A percentile compares a stretch with the other conserved stretches of the same genome.
These are phyloP conservation scores for Myotis daubentonii DNA, from an alignment of 2,797 vertebrate species.

Conservation along the genomic window DNA sequence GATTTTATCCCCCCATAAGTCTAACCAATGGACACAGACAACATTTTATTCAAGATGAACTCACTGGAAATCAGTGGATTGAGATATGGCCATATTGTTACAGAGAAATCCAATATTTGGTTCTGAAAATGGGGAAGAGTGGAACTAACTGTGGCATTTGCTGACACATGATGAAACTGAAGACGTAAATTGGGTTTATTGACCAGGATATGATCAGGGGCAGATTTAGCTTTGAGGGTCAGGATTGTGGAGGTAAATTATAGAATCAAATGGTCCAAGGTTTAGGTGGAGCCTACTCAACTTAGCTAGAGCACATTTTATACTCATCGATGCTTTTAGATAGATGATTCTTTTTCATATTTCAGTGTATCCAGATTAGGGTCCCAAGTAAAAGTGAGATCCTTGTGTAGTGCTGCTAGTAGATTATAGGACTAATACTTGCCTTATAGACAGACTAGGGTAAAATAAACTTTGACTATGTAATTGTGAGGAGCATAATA, in stretches of 20 bases:
- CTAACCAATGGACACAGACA: no score
- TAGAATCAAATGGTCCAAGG: slow-evolving; percentile 25
- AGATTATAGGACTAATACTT: slow-evolving; percentile 46
- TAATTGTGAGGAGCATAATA: slow-evolving; percentile 35
- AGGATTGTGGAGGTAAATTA: slow-evolving; percentile 34
- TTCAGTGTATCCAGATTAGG: slow-evolving; percentile 31
- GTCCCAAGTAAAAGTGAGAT: slow-evolving; percentile 43
- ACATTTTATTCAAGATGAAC: slow-evolving; percentile 43
- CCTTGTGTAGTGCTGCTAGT: slow-evolving; percentile 32
- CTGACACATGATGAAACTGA: slow-evolving; percentile 5
- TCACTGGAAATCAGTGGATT: slow-evolving; percentile 38
- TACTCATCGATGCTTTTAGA: slow-evolving; percentile 49
- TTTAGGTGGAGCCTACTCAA: slow-evolving; percentile 13
- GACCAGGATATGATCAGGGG: slow-evolving; percentile 10
- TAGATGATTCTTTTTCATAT: slow-evolving; percentile 27
- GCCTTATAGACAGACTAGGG: slow-evolving; percentile 43
- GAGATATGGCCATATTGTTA: neutral
- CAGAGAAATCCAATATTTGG: neutral
- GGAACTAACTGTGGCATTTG: neutral
- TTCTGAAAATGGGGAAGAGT: slow-evolving; percentile 39
- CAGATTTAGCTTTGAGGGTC: slow-evolving; percentile 37
- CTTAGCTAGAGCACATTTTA: slow-evolving; percentile 34
- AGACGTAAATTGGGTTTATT: slow-evolving; percentile 29
- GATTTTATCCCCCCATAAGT: no score
- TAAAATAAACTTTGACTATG: slow-evolving; percentile 42